These are phyloP conservation scores for Muntiacus muntjak DNA, from an alignment of 2,113 vertebrate genomes.

Conservation along the genomic window DNA sequence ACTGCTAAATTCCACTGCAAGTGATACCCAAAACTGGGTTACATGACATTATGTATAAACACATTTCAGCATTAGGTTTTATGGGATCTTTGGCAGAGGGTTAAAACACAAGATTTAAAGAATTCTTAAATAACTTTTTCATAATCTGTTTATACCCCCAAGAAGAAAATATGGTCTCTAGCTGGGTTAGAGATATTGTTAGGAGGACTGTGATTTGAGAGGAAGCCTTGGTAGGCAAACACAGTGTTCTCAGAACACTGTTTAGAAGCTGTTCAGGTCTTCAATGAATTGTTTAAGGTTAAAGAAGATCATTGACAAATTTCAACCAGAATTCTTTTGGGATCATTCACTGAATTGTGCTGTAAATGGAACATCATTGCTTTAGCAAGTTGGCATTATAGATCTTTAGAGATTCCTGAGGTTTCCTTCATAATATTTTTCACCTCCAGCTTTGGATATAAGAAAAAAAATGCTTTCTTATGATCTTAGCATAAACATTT, in stretches of 20 bases:
- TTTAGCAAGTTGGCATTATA: background rate
- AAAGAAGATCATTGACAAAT: background rate
- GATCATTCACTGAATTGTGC: background rate
- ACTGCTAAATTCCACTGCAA: background rate
- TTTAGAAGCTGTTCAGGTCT: background rate
- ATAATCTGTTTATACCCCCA: background rate
- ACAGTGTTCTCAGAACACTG: background rate
- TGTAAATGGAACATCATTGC: background rate
- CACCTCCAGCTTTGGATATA: background rate
- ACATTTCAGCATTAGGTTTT: background rate
- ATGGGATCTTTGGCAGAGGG: background rate
- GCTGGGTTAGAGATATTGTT: background rate
- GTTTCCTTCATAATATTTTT: background rate
- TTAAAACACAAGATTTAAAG: conserved; percentile 1
- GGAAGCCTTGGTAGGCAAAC: background rate
- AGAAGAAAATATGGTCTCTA: background rate
- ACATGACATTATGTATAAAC: background rate
- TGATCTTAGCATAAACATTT: background rate
- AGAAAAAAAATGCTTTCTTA: background rate
- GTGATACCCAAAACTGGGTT: conserved; percentile 16
- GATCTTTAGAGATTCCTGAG: background rate
- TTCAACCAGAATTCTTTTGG: background rate
- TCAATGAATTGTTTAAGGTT: background rate
- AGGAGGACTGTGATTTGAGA: background rate
- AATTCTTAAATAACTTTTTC: background rate